A percentile compares a stretch with the other conserved stretches of the same genome.
Conservation (phyloP, 2,113 vertebrate genomes). For the Hippoglossus stenolepis region DNA sequence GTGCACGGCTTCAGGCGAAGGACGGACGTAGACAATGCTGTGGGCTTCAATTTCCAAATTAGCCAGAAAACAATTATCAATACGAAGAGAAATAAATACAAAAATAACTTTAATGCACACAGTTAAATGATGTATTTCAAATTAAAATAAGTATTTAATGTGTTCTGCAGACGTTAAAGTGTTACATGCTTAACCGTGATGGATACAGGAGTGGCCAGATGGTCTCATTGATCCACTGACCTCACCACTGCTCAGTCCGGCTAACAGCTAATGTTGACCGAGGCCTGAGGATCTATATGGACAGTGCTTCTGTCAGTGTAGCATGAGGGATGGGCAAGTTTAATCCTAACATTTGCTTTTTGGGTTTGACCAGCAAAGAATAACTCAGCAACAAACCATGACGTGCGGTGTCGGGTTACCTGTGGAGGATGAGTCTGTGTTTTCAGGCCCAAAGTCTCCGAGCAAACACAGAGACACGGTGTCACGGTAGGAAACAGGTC, state of each 20-base stretch:
- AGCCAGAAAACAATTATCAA: not conserved
- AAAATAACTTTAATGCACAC: not conserved
- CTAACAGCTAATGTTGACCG: slow-evolving; percentile 75
- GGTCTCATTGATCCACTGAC: slow-evolving; percentile 73
- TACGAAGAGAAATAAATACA: not conserved
- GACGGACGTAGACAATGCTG: not conserved
- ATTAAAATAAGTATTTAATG: too few species aligned
- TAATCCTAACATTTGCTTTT: slow-evolving; percentile 80
- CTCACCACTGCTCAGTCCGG: slow-evolving; percentile 50
- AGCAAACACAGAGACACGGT: slow-evolving; percentile 12
- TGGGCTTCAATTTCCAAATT: not conserved
- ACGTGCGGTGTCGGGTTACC: slow-evolving; percentile 1
- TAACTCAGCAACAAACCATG: slow-evolving; percentile 42
- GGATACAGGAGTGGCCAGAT: slow-evolving; percentile 14
- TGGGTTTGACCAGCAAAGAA: slow-evolving; percentile 61
- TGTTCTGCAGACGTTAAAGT: not conserved
- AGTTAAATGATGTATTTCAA: too few species aligned
- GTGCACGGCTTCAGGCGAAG: slow-evolving; percentile 44
- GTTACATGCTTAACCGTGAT: not conserved
- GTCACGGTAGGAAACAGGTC: not conserved
- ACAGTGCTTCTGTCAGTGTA: slow-evolving; percentile 66
- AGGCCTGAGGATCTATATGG: slow-evolving; percentile 64
- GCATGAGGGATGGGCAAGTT: slow-evolving; percentile 63
- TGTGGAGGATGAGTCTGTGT: slow-evolving; percentile 14
- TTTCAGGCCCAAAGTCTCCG: slow-evolving; percentile 15